Percentiles rank a stretch among this genome's conserved stretches.
Evolutionary conservation across 2,797 vertebrate genomes (phyloP).

Genomic region (Synaphobranchus kaupii): DNA sequence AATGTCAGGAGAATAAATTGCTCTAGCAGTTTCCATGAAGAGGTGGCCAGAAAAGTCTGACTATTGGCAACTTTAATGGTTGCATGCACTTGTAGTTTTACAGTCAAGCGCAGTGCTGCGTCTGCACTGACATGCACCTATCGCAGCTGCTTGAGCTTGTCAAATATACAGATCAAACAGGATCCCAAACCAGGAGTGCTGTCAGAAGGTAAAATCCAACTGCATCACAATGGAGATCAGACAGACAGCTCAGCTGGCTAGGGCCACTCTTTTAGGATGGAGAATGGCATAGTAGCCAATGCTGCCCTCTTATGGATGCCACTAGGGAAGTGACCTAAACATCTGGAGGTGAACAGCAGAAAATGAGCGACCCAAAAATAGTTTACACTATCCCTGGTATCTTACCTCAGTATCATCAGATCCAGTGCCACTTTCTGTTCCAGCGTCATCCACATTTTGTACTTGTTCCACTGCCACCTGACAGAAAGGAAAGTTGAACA

Average conservation of each 20-base stretch:
- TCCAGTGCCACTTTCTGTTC: background rate
- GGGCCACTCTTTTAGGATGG: background rate
- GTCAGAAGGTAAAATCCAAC: background rate
- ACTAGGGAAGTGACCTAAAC: background rate
- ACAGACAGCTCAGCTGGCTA: background rate
- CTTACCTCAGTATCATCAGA: background rate
- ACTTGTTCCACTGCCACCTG: background rate
- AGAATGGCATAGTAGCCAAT: background rate
- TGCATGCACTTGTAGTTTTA: background rate
- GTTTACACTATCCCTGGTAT: background rate
- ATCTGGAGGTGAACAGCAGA: too few relatives aligned
- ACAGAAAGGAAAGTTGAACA: background rate
- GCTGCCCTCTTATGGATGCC: background rate
- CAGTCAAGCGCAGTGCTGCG: background rate
- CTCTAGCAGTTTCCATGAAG: background rate
- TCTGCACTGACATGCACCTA: background rate
- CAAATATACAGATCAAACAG: background rate
- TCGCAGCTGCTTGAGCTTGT: background rate
- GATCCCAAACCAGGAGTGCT: background rate
- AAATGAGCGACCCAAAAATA: too few relatives aligned
- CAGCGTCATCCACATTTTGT: background rate
- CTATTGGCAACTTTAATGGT: background rate
- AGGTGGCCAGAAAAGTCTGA: background rate
- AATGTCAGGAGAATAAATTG: background rate
- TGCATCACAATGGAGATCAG: background rate